Evolutionary conservation across 2,888 invertebrate genomes (phyloP), one percentile per base, ranked within the genome.

Genomic region (Hirtodrosophila duncani): DNA sequence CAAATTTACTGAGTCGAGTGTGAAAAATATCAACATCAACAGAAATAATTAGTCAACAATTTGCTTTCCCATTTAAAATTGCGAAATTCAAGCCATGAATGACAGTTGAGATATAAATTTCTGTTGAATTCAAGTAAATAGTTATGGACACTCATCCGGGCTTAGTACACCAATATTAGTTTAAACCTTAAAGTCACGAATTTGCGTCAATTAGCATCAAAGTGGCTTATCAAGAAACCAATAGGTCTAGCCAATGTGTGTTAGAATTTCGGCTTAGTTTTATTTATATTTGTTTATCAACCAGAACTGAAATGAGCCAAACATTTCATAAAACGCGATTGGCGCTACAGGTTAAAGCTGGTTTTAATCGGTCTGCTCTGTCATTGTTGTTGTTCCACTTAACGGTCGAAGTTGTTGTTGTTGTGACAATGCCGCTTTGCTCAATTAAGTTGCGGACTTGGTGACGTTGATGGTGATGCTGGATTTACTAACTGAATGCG

Each of bases 301-400:
- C 26, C 13, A 17, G 16, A 39, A 6, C 21, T 21, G 21, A 8
- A 34, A 34, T 21, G 11, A 45, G 29, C 23, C 9, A 23, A 24
- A 24, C 26, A n/a, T n/a, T n/a, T n/a, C n/a, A n/a, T n/a, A 31
- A 31, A 31, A 24, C 30, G 43, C 43, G 18, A 36, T 26, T 36
- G 17, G n/a, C 36, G 50, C 38, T 27, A 56, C 80, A 56, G 71
- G 72, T 71, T 71, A 30, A 50, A 77, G 78, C 71, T 48, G 62
- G 78, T 71, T 80, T 51, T 34, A 58, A 52, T 56, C 65, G 41
- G 58, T 44, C 26, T 16, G 23, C 29, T 30, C 63, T 46, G 42
- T 11, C 24, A 18, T 39, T 44, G 26, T 30, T 34, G 31, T 38
- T 36, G 20, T 31, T 42, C n/a, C n/a, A n/a, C n/a, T n/a, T n/a